Evolutionary conservation across 2,113 vertebrate genomes (phyloP).

Genomic region (Fulmarus glacialis): DNA sequence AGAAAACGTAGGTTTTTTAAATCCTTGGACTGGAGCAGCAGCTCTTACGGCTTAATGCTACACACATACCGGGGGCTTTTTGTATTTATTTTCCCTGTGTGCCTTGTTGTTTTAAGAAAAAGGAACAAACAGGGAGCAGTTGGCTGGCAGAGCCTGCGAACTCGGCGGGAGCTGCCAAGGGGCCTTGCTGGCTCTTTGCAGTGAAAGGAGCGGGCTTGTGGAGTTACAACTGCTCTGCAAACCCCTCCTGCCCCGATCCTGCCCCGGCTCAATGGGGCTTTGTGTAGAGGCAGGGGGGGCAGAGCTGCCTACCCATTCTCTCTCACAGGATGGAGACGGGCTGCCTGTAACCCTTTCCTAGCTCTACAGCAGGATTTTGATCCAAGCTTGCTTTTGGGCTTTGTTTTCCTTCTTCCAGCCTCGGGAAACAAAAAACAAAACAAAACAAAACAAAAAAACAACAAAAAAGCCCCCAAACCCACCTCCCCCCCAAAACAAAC

Average conservation of each 20-base stretch:
- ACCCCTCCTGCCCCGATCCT: conserved; percentile 39
- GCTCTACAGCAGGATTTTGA: neutral
- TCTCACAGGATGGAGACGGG: neutral
- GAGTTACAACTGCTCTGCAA: conserved; percentile 28
- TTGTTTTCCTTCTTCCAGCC: neutral
- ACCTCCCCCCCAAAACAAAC: neutral
- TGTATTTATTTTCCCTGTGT: conserved; percentile 58
- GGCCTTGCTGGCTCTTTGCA: conserved; percentile 20
- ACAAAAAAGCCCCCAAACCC: neutral
- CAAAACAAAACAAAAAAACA: neutral
- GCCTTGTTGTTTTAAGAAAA: conserved; percentile 64
- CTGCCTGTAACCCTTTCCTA: conserved; percentile 37
- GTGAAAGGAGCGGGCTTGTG: conserved; percentile 30
- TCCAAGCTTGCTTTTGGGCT: neutral
- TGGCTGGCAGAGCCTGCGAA: conserved; percentile 29
- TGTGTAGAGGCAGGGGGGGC: neutral
- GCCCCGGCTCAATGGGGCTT: conserved; percentile 30
- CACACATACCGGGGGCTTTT: conserved; percentile 8
- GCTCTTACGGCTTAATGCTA: conserved; percentile 32
- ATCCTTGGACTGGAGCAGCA: neutral
- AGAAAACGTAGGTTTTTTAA: neutral
- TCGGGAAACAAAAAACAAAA: neutral
- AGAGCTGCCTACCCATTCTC: neutral
- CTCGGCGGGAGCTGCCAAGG: conserved; percentile 40
- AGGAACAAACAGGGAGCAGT: conserved; percentile 59